Conservation (phyloP, 2,888 invertebrate species). For the Phorcus lineatus region DNA sequence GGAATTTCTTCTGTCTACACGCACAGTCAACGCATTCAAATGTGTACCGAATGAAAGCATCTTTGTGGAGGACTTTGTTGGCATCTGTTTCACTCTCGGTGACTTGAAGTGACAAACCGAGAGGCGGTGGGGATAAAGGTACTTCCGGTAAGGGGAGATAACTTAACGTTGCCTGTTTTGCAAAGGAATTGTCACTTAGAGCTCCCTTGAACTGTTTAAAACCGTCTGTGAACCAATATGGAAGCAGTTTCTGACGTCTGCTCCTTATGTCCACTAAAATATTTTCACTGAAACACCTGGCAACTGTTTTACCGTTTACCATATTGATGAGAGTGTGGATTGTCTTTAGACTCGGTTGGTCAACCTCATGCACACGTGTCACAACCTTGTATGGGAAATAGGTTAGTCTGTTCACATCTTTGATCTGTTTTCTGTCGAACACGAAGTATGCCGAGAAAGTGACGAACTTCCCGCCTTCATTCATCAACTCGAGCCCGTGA, state of each 20-base stretch:
- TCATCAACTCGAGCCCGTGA: not conserved
- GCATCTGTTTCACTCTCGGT: not conserved
- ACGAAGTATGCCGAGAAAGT: not conserved
- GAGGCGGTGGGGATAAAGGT: not conserved
- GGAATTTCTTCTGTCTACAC: not conserved
- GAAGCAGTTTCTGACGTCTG: not conserved
- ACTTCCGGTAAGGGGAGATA: not conserved
- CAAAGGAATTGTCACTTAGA: not conserved
- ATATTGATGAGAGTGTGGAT: not conserved
- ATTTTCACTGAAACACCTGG: not conserved
- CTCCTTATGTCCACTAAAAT: not conserved
- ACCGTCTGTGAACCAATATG: not conserved
- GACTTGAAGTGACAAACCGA: not conserved
- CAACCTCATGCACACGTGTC: not conserved
- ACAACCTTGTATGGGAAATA: not conserved
- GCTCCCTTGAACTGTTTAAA: not conserved
- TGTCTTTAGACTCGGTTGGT: not conserved
- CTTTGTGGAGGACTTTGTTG: not conserved
- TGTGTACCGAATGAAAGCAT: not conserved
- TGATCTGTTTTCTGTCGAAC: not conserved
- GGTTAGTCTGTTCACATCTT: not conserved
- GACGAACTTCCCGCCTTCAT: not conserved
- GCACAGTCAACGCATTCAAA: not conserved
- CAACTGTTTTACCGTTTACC: not conserved
- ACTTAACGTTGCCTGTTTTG: not conserved